A percentile compares a stretch with the other conserved stretches of the same genome.
Evolutionary conservation across 2,113 vertebrate genomes (phyloP).

Genomic region (Tichodroma muraria): DNA sequence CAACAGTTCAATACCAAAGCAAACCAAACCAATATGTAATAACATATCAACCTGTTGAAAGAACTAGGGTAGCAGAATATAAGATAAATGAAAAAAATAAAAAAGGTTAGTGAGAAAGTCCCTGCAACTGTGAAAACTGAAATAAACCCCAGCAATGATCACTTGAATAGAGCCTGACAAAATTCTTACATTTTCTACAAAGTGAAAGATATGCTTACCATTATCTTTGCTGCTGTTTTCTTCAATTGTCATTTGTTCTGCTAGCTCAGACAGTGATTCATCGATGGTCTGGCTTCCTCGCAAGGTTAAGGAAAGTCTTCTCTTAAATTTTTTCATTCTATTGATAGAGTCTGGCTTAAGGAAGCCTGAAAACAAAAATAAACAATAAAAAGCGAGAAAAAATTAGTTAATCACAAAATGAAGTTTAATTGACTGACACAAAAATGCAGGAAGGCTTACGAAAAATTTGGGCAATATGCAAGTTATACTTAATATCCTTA

Average conservation of each 20-base stretch:
- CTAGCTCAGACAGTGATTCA: conserved; percentile 94
- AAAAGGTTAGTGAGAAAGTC: not conserved
- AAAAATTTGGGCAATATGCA: not conserved
- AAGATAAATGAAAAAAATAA: not conserved
- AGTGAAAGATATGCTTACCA: conserved; percentile 70
- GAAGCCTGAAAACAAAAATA: conserved; percentile 70
- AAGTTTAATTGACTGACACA: not conserved
- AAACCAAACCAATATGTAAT: not conserved
- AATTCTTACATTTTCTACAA: not conserved
- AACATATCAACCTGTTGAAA: not conserved
- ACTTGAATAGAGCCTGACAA: not conserved
- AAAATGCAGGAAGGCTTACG: not conserved
- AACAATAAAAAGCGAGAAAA: not conserved
- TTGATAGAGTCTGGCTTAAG: conserved; percentile 72
- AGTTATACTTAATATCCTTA: not conserved
- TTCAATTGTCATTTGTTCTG: conserved; percentile 98
- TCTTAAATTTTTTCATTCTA: conserved; percentile 98
- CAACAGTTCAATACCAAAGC: not conserved
- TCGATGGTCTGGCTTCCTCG: conserved; percentile 96
- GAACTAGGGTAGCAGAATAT: not conserved
- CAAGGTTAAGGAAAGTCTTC: conserved; percentile 92
- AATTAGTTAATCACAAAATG: not conserved
- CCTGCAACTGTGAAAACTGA: not conserved
- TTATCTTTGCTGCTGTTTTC: conserved; percentile 96
- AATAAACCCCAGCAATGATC: not conserved